Percentiles rank a stretch among this genome's conserved stretches.
Conservation (phyloP, 2,113 vertebrate genomes). For the Lophotis ruficrista region DNA sequence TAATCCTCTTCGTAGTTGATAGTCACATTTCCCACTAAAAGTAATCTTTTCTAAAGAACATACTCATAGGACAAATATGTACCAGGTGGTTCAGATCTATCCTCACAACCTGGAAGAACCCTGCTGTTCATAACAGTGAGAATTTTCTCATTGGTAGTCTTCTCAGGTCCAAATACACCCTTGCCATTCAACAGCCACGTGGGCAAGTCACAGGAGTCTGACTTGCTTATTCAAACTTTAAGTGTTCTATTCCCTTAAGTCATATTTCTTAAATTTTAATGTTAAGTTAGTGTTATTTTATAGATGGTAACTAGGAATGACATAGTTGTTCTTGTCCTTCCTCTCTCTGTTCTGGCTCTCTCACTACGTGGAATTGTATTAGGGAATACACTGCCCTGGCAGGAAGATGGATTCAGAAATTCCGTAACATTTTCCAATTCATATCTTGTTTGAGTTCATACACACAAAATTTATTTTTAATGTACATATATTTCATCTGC, state of each 20-base stretch:
- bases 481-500: neutral
- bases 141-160: neutral
- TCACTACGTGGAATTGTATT: neutral
- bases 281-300: neutral
- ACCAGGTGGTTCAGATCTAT: neutral
- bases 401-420: neutral
- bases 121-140: neutral
- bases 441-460: neutral
- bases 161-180: neutral
- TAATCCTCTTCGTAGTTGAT: neutral
- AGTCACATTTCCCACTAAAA: neutral
- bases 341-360: neutral
- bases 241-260: neutral
- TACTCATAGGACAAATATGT: neutral
- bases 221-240: neutral
- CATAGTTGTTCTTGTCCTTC: neutral
- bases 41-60: neutral
- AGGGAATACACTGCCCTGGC: neutral
- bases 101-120: neutral
- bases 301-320: neutral
- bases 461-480: neutral
- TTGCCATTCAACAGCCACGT: neutral
- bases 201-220: neutral
- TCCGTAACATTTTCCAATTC: neutral
- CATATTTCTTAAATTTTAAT: neutral